Base-by-base conservation (phyloP, 2,113 vertebrate species). In the Actenoides hombroni region DNA sequence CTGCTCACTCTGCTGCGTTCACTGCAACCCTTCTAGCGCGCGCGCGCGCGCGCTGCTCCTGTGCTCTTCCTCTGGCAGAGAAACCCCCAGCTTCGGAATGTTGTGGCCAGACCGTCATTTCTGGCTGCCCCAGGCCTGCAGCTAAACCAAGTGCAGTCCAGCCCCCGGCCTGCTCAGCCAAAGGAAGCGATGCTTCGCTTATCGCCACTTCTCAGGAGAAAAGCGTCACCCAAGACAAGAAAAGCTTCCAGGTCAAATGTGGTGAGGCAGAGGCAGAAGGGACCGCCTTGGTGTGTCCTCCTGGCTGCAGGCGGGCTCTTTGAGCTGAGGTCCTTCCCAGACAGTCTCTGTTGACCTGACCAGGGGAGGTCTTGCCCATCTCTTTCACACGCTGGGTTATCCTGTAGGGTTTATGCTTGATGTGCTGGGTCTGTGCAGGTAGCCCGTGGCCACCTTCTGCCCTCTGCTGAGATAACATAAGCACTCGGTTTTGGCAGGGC, bases 1-100 rank as follows among this genome's bases (percentile, higher is more conserved):
- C 46, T 48, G 53, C 40, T 76, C 23, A 0, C 18, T 13, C n/a
- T 15, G 29, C 53, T 48, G 35, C 3, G 1, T 31, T 70, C 9
- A 1, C 44, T 15, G 2, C 39, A 29, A 39, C 40, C 33, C 49
- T 33, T 21, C 53, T 21, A 18, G n/a, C n/a, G n/a, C n/a, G n/a
- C n/a, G n/a, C n/a, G n/a, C n/a, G 46, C 16, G 5, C 17, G 4
- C 11, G 0, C 63, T 4, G 19, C 71, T 31, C 24, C 54, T 2
- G 0, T 26, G 24, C n/a, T 26, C 67, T 25, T 63, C 51, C 53
- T 61, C 39, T 7, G 39, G 44, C 59, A 48, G 79, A 9, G 4
- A 39, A 0, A 31, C 16, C 48, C 20, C 9, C 65, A 40, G 59
- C 44, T 44, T 20, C 31, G 14, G 49, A 29, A 25, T 1, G 4